Base-by-base conservation (phyloP, 1,140 invertebrate species). In the Caenorhabditis inopinata region DNA sequence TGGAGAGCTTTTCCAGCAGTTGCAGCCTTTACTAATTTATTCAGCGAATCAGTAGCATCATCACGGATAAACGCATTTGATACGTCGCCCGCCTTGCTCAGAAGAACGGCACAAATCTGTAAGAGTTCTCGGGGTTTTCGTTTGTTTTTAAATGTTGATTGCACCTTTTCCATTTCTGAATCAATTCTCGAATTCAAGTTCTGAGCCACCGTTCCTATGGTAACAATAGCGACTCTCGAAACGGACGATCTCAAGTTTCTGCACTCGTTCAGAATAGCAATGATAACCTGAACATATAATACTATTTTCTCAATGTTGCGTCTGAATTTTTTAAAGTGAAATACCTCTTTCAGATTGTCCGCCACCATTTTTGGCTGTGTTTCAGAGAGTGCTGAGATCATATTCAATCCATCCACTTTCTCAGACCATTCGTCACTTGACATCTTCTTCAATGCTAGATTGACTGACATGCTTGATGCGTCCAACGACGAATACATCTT, bases 181-280 rank as follows among this genome's bases (percentile, higher is more conserved):
- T 81, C 80, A 32, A 81, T 81, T 29, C 73, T 78, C 21, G 42
- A 32, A 29, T 78, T 76, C 49, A 81, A 35, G 51, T 81, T 81
- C 35, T 73, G 53, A 29, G 32, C 49, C 14, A 81, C 38, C 35
- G 42, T 77, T 62, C 80, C 80, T 23, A 81, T 42, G 21, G 74
- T 68, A 21, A 62, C 45, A 23, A 81, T 46, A 14, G 80, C 80
- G 5, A 81, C 80, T n/a, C 80, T 27, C 5, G 74, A 77, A 32
- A 81, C 80, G 12, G 74, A 78, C 4, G 80, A 81, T 23, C 80
- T 49, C 18, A 81, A 51, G 27, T 81, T 81, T 27, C 78, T 81
- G 53, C 80, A 81, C 21, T 81, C 80, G 23, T 62, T 74, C 21
- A 81, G 23, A 38, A 81, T 46, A 16, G 80, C 74, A 3, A 73